These are phyloP conservation scores for Chaunax sp. DNA, from an alignment of 2,797 vertebrate genomes.

Conservation along the genomic window DNA sequence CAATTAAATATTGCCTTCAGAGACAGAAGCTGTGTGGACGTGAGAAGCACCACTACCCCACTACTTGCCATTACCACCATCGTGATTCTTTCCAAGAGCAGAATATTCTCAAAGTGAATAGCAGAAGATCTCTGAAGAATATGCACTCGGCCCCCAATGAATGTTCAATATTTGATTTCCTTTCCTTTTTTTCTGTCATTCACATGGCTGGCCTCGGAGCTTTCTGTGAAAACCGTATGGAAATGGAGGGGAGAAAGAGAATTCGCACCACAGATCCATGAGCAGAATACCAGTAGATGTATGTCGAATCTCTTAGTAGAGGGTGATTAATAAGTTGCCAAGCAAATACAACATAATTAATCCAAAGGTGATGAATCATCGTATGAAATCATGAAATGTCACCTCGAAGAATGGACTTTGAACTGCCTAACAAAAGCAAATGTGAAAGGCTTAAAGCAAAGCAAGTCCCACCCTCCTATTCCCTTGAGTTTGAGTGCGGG, in stretches of 20 bases:
- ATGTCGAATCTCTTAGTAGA: conserved; percentile 2
- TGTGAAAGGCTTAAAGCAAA: conserved; percentile 35
- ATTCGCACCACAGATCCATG: conserved; percentile 26
- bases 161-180: conserved; percentile 79
- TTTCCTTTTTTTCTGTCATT: conserved; percentile 49
- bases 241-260: conserved; percentile 34
- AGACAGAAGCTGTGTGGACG: conserved; percentile 73
- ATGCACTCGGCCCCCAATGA: conserved; percentile 57
- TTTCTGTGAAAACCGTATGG: conserved; percentile 43
- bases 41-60: conserved; percentile 39
- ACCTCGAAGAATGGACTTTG: conserved; percentile 23
- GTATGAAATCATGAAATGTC: conserved; percentile 36
- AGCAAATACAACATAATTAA: conserved; percentile 18
- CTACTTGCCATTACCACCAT: conserved; percentile 43
- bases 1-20: conserved; percentile 85
- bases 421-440: conserved; percentile 21
- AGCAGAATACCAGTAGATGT: conserved; percentile 35
- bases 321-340: not conserved
- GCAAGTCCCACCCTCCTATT: conserved; percentile 21
- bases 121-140: conserved; percentile 63
- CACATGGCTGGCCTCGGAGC: conserved; percentile 48
- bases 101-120: conserved; percentile 80
- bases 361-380: conserved; percentile 22
- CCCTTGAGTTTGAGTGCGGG: conserved; percentile 46
- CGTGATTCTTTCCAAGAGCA: conserved; percentile 65